Evolutionary conservation across 2,797 vertebrate genomes (phyloP), one percentile per base, ranked within the genome.

Genomic region (Falco rusticolus): DNA sequence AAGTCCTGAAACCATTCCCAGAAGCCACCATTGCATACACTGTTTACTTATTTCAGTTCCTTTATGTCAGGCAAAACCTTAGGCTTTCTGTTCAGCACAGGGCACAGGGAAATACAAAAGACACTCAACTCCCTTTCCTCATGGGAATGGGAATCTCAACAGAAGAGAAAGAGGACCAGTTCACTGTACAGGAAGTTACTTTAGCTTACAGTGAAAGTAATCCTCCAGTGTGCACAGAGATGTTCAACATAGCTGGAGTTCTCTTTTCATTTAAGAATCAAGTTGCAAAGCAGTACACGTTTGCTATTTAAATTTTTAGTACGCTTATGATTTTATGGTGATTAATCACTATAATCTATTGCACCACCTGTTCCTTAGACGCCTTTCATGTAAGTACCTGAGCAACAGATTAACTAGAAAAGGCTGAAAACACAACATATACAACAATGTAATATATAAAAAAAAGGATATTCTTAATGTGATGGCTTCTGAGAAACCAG

Each of bases 1-100:
- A 89, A 91, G 95, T 93, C 72, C 87, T 94, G 82, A 95, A 96
- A 95, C 75, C 86, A 70, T 95, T 97, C 95, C 96, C 94, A 94
- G 93, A 94, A 94, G 34, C 34, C 70, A 92, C 81, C 13, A 2
- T 24, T 95, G 76, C 96, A 95, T 80, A 82, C 72, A 84, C 72
- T 76, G 16, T 76, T 84, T 91, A 54, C 88, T 94, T 94, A 69
- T 88, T 97, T 96, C 92, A 93, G 87, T 66, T 72, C 79, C 92
- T 95, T 94, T 96, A 87, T 89, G 29, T 86, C 76, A 59, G 66
- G 72, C 71, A n/a, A 96, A 94, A 96, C 69, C 85, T 84, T 41
- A 75, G 29, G 71, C 86, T 94, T 94, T 96, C 96, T 95, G 84
- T 95, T 94, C 93, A 93, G 87, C 89, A 59, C 29, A 56, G 54